Conservation (phyloP, 2,797 vertebrate species). For the Sparidentex hasta region DNA sequence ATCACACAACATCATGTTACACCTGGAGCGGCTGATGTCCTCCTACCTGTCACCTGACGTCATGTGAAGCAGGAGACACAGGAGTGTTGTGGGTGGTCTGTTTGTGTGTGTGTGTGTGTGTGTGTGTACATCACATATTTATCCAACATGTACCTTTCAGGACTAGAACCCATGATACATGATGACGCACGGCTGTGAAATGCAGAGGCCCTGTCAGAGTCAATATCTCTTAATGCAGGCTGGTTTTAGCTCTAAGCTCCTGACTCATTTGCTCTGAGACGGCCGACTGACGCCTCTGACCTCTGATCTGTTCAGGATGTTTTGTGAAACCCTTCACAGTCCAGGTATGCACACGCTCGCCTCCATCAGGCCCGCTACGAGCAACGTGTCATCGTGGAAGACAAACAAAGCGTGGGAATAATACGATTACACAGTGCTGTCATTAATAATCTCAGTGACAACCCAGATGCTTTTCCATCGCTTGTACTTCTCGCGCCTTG, state of each 20-base stretch:
- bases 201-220: conserved; percentile 6
- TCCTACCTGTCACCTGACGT: neutral
- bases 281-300: conserved; percentile 36
- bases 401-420: conserved; percentile 51
- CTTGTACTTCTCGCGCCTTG: conserved; percentile 56
- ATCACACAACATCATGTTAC: conserved; percentile 6
- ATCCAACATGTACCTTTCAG: neutral
- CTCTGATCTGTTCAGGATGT: conserved; percentile 40
- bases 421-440: conserved; percentile 29
- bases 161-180: neutral
- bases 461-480: conserved; percentile 46
- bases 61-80: conserved; percentile 6
- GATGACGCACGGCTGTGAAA: conserved; percentile 10
- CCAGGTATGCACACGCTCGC: conserved; percentile 35
- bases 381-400: conserved; percentile 5
- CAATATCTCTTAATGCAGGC: conserved; percentile 30
- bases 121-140: neutral
- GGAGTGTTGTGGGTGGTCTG: conserved; percentile 38
- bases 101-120: conserved; percentile 36
- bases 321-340: conserved; percentile 27
- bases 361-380: neutral
- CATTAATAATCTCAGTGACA: conserved; percentile 70
- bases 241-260: conserved; percentile 48
- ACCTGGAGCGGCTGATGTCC: neutral
- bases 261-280: conserved; percentile 32